Evolutionary conservation across 2,113 vertebrate species (phyloP).

Genomic region (Petroica traversi): DNA sequence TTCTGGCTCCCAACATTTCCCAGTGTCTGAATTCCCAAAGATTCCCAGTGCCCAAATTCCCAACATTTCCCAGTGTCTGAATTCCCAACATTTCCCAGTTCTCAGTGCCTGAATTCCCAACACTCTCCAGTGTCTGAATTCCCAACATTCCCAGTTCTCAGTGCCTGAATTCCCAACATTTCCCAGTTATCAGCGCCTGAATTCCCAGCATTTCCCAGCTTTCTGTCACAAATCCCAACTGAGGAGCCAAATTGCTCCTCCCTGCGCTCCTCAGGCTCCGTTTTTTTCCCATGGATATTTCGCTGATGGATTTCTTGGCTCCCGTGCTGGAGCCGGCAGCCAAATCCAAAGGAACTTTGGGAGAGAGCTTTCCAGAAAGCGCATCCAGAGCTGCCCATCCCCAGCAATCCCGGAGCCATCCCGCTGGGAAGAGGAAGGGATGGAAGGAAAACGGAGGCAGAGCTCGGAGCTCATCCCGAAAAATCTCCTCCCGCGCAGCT

Average conservation of each 20-base stretch:
- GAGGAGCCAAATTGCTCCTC: neutral
- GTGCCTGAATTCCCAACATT: neutral
- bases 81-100: neutral
- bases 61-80: neutral
- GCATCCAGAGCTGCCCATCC: neutral
- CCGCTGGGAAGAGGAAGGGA: neutral
- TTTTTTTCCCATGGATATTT: neutral
- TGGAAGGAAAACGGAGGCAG: neutral
- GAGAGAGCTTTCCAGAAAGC: neutral
- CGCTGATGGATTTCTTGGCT: constrained; percentile 33
- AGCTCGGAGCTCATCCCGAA: neutral
- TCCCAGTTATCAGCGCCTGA: neutral
- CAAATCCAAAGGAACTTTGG: neutral
- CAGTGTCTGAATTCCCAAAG: neutral
- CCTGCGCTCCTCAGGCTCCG: rapidly evolving
- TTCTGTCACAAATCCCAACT: neutral
- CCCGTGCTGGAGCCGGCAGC: neutral
- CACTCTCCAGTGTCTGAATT: neutral
- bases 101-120: too few species aligned
- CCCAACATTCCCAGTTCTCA: neutral
- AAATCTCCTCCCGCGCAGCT: neutral
- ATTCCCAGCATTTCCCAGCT: neutral
- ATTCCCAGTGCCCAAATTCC: neutral
- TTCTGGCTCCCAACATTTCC: neutral
- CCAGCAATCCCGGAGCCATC: neutral